Conservation (phyloP, 53 echinoderm and acorn worm genomes). For the Astropecten irregularis region DNA sequence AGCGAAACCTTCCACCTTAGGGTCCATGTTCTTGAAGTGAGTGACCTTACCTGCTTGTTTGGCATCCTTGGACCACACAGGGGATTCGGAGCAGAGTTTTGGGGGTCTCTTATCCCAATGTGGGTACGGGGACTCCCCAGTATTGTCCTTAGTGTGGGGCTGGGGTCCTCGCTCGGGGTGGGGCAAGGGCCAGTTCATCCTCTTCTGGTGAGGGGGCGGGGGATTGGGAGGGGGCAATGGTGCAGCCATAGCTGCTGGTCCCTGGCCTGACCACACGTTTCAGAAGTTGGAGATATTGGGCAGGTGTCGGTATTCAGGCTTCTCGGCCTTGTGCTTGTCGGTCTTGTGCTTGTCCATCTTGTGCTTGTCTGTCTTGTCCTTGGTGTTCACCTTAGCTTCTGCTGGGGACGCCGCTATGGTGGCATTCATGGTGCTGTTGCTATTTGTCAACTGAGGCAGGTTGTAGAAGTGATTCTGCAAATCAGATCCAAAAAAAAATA, state of each 20-base stretch:
- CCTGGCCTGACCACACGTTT: constrained; percentile 59
- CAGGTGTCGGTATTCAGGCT: constrained; percentile 44
- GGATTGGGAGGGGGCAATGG: background rate
- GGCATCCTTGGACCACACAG: constrained; percentile 29
- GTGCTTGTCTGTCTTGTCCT: constrained; percentile 54
- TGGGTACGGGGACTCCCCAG: background rate
- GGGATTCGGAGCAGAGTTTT: constrained; percentile 39
- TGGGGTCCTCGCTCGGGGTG: background rate
- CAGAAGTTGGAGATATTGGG: constrained; percentile 59
- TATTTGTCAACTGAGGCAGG: constrained; percentile 55
- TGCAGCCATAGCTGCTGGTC: constrained; percentile 11
- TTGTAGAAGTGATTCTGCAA: constrained; percentile 59
- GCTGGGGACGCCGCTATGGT: constrained; percentile 28
- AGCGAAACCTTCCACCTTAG: background rate
- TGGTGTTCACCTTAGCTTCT: constrained; percentile 10
- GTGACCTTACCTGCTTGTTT: background rate
- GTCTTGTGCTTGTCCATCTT: constrained; percentile 40
- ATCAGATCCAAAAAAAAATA: too few relatives aligned
- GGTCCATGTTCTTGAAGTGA: constrained; percentile 10
- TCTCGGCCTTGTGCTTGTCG: constrained; percentile 45
- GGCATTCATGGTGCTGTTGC: constrained; percentile 60
- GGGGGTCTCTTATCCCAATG: constrained; percentile 27
- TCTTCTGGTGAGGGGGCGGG: constrained; percentile 27
- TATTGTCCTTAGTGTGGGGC: background rate
- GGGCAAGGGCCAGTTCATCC: background rate